Evolutionary conservation across 2,797 vertebrate species (phyloP).

Genomic region (Notolabrus celidotus): DNA sequence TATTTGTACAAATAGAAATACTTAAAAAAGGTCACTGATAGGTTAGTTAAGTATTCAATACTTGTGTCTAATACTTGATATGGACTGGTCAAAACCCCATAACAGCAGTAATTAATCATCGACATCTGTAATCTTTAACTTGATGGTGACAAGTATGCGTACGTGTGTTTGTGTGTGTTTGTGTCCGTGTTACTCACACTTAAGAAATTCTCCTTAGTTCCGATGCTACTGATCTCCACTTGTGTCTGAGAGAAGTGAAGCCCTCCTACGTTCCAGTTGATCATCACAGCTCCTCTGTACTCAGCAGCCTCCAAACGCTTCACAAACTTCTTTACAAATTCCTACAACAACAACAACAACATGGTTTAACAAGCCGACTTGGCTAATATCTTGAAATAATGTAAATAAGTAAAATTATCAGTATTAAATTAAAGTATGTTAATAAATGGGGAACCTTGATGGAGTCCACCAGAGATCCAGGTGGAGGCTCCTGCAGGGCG

Average conservation of each 20-base stretch:
- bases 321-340: slow-evolving; percentile 86
- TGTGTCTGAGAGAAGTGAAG: slow-evolving; percentile 94
- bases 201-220: slow-evolving; percentile 82
- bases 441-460: slow-evolving; percentile 84
- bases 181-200: slow-evolving; percentile 53
- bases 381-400: too few species aligned
- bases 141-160: too few species aligned
- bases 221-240: slow-evolving; percentile 85
- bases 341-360: slow-evolving; percentile 39
- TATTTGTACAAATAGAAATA: too few species aligned
- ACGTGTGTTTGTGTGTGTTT: slow-evolving; percentile 1
- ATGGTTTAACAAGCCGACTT: too few species aligned
- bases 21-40: too few species aligned
- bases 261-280: slow-evolving; percentile 93
- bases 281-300: slow-evolving; percentile 82
- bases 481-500: slow-evolving; percentile 92
- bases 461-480: slow-evolving; percentile 90
- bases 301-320: slow-evolving; percentile 81
- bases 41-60: too few species aligned
- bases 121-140: too few species aligned
- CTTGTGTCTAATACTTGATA: too few species aligned
- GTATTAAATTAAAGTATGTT: too few species aligned
- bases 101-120: too few species aligned
- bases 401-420: too few species aligned
- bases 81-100: too few species aligned